phyloP scores from a whole-genome alignment of 2,113 vertebrate genomes.

The Apaloderma vittatum region DNA sequence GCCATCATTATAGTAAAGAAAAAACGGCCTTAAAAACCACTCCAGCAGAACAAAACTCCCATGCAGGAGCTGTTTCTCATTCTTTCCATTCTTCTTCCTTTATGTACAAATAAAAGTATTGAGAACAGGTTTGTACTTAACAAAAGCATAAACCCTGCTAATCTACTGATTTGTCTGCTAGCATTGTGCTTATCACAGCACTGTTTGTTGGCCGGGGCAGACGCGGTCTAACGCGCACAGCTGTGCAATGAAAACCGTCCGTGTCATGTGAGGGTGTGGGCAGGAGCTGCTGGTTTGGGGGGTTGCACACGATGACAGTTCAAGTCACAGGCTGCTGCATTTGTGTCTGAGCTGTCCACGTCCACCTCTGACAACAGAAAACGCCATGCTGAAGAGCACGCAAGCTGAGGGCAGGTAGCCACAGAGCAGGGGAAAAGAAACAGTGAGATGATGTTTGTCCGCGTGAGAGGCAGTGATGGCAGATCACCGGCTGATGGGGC shows the following conservation, averaged over 20 bases:
- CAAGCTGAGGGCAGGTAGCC: neutral
- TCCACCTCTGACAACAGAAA: neutral
- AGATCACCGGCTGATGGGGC: neutral
- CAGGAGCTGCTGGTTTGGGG: neutral
- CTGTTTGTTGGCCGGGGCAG: neutral
- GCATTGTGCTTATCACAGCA: neutral
- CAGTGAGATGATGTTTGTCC: neutral
- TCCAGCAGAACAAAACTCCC: neutral
- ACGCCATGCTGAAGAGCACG: neutral
- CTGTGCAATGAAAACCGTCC: neutral
- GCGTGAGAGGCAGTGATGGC: neutral
- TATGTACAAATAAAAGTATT: neutral
- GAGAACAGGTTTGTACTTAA: neutral
- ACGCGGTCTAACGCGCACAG: neutral
- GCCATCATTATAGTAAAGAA: neutral
- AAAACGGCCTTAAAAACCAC: neutral
- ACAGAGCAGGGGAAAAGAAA: neutral
- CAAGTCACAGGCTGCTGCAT: neutral
- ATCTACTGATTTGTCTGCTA: neutral
- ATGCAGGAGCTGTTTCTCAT: neutral
- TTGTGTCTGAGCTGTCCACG: neutral
- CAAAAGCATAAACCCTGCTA: slow-evolving; percentile 1
- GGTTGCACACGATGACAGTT: neutral
- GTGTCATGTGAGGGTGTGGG: neutral
- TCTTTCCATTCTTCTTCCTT: neutral